Evolutionary conservation across 2,113 vertebrate species (phyloP).

Genomic region (Mobula birostris): DNA sequence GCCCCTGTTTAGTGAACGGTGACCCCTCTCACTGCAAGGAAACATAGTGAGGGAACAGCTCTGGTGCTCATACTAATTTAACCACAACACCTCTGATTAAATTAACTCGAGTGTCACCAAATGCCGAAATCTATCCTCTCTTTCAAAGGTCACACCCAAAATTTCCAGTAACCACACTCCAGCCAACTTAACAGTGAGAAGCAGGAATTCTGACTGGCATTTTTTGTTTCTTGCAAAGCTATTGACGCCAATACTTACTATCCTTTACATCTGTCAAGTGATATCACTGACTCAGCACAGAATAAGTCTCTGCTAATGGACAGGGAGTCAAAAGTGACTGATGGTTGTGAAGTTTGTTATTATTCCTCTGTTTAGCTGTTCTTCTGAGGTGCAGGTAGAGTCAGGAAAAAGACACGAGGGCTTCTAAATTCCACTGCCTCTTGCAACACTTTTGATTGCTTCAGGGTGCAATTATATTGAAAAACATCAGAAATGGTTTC

Average conservation of each 20-base stretch:
- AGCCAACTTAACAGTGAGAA: neutral
- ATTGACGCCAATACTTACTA: neutral
- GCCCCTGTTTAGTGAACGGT: neutral
- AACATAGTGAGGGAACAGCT: no score
- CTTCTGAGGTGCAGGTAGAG: neutral
- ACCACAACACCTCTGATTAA: no score
- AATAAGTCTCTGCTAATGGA: neutral
- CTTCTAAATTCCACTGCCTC: no score
- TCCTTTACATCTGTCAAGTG: neutral
- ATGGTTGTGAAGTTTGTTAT: neutral
- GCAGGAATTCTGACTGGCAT: neutral
- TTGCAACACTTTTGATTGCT: no score
- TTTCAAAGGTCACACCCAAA: neutral
- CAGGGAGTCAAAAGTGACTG: neutral
- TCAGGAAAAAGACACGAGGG: neutral
- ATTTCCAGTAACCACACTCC: neutral
- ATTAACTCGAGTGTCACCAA: neutral
- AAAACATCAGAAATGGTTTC: no score
- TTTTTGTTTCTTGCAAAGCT: neutral
- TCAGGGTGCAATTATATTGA: no score
- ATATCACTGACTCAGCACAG: neutral
- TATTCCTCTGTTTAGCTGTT: neutral
- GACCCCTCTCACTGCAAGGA: neutral
- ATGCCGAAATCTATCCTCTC: neutral
- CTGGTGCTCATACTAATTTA: no score